Evolutionary conservation across 2,113 vertebrate species (phyloP).

Genomic region (Eretmochelys imbricata): DNA sequence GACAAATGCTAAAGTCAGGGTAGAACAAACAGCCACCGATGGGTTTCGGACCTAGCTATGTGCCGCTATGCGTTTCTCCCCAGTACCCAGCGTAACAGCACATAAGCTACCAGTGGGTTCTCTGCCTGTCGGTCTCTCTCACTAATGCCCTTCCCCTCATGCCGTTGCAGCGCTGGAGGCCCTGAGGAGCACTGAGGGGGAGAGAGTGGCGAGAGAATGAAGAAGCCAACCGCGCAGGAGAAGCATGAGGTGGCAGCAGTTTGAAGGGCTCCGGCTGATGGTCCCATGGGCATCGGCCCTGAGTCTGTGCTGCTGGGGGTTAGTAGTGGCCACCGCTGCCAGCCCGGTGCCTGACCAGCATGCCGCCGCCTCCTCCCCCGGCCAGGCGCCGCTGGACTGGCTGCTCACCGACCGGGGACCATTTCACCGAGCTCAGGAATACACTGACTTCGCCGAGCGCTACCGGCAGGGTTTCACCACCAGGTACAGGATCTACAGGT

Average conservation of each 20-base stretch:
- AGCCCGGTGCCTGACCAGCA: conserved; percentile 67
- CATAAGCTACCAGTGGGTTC: not conserved
- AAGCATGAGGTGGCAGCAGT: conserved; percentile 88
- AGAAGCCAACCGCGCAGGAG: conserved; percentile 75
- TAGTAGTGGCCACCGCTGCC: not conserved
- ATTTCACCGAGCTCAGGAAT: conserved; percentile 94
- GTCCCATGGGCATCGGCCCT: conserved; percentile 78
- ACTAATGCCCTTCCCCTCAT: accelerated
- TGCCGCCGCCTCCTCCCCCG: conserved; percentile 50
- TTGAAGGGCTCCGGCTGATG: conserved; percentile 83
- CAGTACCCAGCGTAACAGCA: not conserved
- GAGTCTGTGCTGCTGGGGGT: conserved; percentile 38
- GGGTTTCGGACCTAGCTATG: not conserved
- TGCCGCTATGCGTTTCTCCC: not conserved
- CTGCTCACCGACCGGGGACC: conserved; percentile 95
- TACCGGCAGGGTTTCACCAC: conserved; percentile 97
- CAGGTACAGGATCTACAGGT: conserved; percentile 99
- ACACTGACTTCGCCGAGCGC: conserved; percentile 93
- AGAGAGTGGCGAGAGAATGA: conserved; percentile 83
- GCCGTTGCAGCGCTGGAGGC: conserved; percentile 61
- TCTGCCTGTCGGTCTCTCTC: not conserved
- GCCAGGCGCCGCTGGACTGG: conserved; percentile 90
- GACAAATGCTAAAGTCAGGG: not conserved
- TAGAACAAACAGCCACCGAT: not conserved
- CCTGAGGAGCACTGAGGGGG: conserved; percentile 41